phyloP scores from a whole-genome alignment of 2,888 invertebrate genomes.

The Agapostemon virescens region DNA sequence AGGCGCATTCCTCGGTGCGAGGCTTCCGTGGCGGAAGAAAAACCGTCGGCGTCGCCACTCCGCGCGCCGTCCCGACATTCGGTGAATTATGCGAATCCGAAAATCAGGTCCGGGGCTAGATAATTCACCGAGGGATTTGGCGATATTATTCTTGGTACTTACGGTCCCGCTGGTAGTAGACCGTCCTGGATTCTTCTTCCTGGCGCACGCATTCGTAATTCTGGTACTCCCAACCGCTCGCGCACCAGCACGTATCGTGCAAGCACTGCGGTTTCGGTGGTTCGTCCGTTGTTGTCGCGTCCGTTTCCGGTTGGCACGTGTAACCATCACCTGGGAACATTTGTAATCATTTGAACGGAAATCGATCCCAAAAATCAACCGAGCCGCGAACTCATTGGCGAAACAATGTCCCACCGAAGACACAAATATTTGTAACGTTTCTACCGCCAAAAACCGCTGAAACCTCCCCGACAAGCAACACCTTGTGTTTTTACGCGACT shows the following conservation, averaged over 20 bases:
- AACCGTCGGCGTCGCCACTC: not conserved
- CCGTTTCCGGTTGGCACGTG: conserved; percentile 77
- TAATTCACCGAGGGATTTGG: not conserved
- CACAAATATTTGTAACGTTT: no score
- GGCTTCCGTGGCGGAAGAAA: not conserved
- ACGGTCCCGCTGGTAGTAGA: conserved; percentile 58
- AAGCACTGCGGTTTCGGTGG: conserved; percentile 79
- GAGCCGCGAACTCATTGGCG: not conserved
- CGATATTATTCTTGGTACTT: conserved; percentile 44
- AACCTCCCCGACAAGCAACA: no score
- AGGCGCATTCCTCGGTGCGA: not conserved
- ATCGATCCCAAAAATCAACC: conserved; percentile 13
- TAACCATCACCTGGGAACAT: conserved; percentile 80
- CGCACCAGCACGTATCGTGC: conserved; percentile 83
- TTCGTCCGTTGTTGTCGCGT: conserved; percentile 66
- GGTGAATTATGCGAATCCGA: not conserved
- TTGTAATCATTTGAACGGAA: conserved; percentile 41
- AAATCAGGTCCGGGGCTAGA: not conserved
- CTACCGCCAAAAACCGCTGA: no score
- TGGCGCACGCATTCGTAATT: conserved; percentile 70
- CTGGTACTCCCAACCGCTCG: conserved; percentile 80
- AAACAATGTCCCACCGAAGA: not conserved
- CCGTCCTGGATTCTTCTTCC: conserved; percentile 56
- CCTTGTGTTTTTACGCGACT: no score
- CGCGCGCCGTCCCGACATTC: not conserved